phyloP scores from a whole-genome alignment of 2,888 invertebrate species.

The Pandemis corylana region DNA sequence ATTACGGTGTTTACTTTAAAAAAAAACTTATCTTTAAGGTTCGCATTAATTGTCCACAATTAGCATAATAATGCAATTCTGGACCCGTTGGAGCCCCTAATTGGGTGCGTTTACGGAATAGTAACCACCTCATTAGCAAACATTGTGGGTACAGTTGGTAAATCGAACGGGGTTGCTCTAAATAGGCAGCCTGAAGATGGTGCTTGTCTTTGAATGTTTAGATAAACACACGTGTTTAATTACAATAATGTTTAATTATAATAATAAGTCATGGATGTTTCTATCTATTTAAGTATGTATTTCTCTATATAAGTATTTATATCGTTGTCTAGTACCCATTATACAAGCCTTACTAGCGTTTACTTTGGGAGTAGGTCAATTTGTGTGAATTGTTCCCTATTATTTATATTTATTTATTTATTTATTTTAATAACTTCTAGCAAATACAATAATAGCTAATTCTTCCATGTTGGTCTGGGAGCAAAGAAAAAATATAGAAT shows the following conservation, averaged over 20 bases:
- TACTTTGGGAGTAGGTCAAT: too few species aligned
- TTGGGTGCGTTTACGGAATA: conserved; percentile 32
- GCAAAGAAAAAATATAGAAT: too few species aligned
- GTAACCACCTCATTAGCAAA: conserved; percentile 32
- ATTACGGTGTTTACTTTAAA: not conserved
- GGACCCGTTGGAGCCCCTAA: conserved; percentile 11
- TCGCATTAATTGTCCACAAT: conserved; percentile 12
- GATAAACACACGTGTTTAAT: not conserved
- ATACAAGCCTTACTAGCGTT: too few species aligned
- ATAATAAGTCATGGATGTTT: too few species aligned
- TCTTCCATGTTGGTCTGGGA: too few species aligned
- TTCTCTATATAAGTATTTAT: too few species aligned
- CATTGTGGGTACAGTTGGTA: conserved; percentile 17
- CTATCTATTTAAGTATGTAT: too few species aligned
- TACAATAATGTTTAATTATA: not conserved
- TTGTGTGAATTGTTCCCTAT: too few species aligned
- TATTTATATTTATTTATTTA: too few species aligned
- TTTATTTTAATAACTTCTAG: too few species aligned
- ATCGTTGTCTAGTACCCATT: too few species aligned
- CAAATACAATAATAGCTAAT: too few species aligned
- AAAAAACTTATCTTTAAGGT: not conserved
- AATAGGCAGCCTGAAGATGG: conserved; percentile 2
- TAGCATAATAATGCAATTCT: conserved; percentile 29
- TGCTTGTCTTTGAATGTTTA: not conserved
- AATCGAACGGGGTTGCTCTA: conserved; percentile 12